phyloP scores from a whole-genome alignment of 2,113 vertebrate genomes.

The Nothoprocta perdicaria region DNA sequence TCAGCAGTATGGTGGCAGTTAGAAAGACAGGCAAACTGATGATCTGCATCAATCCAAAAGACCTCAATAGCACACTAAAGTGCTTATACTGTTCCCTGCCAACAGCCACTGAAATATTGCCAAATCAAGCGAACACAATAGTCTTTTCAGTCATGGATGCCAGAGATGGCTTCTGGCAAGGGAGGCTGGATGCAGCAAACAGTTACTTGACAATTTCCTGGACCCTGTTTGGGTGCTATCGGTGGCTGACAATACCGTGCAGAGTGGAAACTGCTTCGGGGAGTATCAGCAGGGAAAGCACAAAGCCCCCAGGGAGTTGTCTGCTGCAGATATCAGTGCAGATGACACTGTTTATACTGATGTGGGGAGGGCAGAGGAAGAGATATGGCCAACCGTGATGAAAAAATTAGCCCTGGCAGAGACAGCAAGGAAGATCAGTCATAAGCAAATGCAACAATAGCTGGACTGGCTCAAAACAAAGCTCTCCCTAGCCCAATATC shows the following conservation, averaged over 20 bases:
- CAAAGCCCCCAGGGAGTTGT: slow-evolving; percentile 64
- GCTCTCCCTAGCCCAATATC: neutral
- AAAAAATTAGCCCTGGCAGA: slow-evolving; percentile 35
- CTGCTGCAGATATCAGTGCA: slow-evolving; percentile 65
- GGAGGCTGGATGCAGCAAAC: slow-evolving; percentile 63
- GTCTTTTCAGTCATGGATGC: slow-evolving; percentile 67
- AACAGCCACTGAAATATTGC: slow-evolving; percentile 72
- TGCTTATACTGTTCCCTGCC: slow-evolving; percentile 60
- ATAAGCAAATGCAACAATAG: neutral
- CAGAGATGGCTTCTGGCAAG: slow-evolving; percentile 71
- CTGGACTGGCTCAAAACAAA: neutral
- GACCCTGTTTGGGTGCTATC: slow-evolving; percentile 74
- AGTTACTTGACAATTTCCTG: slow-evolving; percentile 74
- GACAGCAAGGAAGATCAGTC: slow-evolving; percentile 26
- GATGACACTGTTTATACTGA: slow-evolving; percentile 56
- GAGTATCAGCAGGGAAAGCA: slow-evolving; percentile 64
- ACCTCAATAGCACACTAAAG: slow-evolving; percentile 70
- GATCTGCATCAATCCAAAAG: slow-evolving; percentile 70
- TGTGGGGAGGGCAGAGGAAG: slow-evolving; percentile 60
- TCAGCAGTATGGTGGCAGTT: slow-evolving; percentile 67
- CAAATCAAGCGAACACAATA: slow-evolving; percentile 67
- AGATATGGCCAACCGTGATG: slow-evolving; percentile 40
- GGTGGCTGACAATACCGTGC: slow-evolving; percentile 62
- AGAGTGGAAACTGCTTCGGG: slow-evolving; percentile 61
- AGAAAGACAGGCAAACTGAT: slow-evolving; percentile 68